phyloP scores from a whole-genome alignment of 2,888 invertebrate species.

The Lepidochrysops patricia region DNA sequence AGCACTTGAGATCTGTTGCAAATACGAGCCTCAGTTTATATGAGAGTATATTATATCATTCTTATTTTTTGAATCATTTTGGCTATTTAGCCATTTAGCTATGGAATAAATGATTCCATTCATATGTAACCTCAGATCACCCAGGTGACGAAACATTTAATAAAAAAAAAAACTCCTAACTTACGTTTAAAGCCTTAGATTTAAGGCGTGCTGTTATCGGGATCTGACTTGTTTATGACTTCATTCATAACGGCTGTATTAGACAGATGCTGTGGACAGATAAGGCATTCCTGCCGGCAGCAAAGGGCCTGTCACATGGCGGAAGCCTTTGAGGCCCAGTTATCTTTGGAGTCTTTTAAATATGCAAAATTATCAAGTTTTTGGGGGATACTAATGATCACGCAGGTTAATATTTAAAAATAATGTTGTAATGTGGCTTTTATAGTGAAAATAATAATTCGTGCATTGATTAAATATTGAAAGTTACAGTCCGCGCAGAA shows the following conservation, averaged over 20 bases:
- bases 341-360: not conserved
- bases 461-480: no score
- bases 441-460: no score
- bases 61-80: no score
- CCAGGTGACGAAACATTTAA: not conserved
- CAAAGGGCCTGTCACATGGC: constrained; percentile 20
- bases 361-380: not conserved
- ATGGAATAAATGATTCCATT: no score
- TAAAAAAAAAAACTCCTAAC: not conserved
- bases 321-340: not conserved
- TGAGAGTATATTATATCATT: no score
- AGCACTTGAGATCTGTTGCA: no score
- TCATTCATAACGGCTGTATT: constrained; percentile 33
- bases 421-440: no score
- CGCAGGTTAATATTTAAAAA: no score
- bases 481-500: no score
- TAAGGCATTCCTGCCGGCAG: constrained; percentile 28
- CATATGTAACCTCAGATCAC: not conserved
- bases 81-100: no score
- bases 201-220: constrained; percentile 1
- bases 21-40: no score
- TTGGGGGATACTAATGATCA: not conserved
- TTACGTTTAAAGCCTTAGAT: not conserved
- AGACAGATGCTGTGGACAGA: constrained; percentile 32
- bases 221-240: constrained; percentile 29